phyloP scores from a whole-genome alignment of 1,140 invertebrate species.

The Teleogryllus occipitalis region DNA sequence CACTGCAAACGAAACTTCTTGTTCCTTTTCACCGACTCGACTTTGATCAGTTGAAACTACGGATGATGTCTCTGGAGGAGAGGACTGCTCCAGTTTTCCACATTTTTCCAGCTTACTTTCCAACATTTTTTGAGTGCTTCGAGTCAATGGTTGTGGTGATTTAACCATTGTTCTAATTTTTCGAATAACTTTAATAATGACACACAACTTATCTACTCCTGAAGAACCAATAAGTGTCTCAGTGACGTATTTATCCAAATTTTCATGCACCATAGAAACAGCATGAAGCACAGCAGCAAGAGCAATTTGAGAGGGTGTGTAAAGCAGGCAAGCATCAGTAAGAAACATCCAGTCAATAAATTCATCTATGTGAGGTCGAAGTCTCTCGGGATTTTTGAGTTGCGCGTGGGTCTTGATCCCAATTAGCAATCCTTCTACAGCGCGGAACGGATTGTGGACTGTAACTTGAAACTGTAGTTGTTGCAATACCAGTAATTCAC shows the following conservation, averaged over 20 bases:
- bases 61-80: too few relatives aligned
- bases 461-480: slow-evolving; percentile 92
- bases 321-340: slow-evolving; percentile 84
- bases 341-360: slow-evolving; percentile 82
- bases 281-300: slow-evolving; percentile 83
- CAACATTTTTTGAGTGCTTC: slow-evolving; percentile 63
- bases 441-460: slow-evolving; percentile 90
- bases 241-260: slow-evolving; percentile 84
- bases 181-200: slow-evolving; percentile 76
- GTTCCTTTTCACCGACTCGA: too few relatives aligned
- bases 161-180: slow-evolving; percentile 83
- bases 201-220: slow-evolving; percentile 58
- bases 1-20: too few relatives aligned
- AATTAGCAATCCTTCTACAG: slow-evolving; percentile 92
- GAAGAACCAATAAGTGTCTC: slow-evolving; percentile 68
- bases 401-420: slow-evolving; percentile 84
- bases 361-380: slow-evolving; percentile 78
- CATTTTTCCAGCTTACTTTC: slow-evolving; percentile 88
- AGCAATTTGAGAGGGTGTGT: slow-evolving; percentile 81
- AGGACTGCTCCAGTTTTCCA: slow-evolving; percentile 65
- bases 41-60: too few relatives aligned
- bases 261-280: slow-evolving; percentile 75
- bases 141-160: slow-evolving; percentile 59
- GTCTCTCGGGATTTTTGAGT: slow-evolving; percentile 72
- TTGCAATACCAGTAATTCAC: slow-evolving; percentile 92